These are phyloP conservation scores for Neoniphon sammara DNA, from an alignment of 2,797 vertebrate genomes.

Conservation along the genomic window DNA sequence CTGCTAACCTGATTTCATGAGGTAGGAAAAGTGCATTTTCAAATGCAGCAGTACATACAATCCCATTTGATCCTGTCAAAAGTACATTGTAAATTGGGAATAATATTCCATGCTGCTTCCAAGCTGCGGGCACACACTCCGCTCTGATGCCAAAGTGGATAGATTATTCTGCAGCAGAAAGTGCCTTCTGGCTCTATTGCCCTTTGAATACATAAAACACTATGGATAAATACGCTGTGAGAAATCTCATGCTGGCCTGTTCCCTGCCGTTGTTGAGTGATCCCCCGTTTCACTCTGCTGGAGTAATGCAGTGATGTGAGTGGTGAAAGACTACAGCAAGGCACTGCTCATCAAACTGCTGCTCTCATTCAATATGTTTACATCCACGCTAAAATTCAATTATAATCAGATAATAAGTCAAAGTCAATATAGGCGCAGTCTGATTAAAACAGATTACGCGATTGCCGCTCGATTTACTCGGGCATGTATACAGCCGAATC, in stretches of 20 bases:
- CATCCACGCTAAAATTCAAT: too few species aligned
- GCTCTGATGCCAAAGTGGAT: slow-evolving; percentile 51
- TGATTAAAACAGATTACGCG: too few species aligned
- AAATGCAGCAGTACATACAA: slow-evolving; percentile 66
- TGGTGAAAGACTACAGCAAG: background rate
- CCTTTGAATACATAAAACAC: slow-evolving; percentile 69
- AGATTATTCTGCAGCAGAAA: slow-evolving; percentile 65
- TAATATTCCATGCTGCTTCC: slow-evolving; percentile 60
- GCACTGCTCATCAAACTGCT: background rate
- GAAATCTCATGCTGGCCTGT: slow-evolving; percentile 41
- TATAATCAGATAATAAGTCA: too few species aligned
- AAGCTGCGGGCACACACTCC: slow-evolving; percentile 56
- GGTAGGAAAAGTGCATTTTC: slow-evolving; percentile 65
- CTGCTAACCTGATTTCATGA: slow-evolving; percentile 68
- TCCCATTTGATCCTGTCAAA: slow-evolving; percentile 72
- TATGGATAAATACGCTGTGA: slow-evolving; percentile 54
- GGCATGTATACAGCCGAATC: too few species aligned
- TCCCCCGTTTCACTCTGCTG: slow-evolving; percentile 28
- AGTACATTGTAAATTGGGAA: slow-evolving; percentile 63
- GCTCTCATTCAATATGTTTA: too few species aligned
- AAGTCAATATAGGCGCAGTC: too few species aligned
- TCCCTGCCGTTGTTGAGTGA: slow-evolving; percentile 33
- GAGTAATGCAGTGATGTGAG: slow-evolving; percentile 15
- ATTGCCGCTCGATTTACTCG: too few species aligned
- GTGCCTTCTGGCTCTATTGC: slow-evolving; percentile 49